These are phyloP conservation scores for Cerastoderma edule DNA, from an alignment of 2,888 invertebrate species.

Conservation along the genomic window DNA sequence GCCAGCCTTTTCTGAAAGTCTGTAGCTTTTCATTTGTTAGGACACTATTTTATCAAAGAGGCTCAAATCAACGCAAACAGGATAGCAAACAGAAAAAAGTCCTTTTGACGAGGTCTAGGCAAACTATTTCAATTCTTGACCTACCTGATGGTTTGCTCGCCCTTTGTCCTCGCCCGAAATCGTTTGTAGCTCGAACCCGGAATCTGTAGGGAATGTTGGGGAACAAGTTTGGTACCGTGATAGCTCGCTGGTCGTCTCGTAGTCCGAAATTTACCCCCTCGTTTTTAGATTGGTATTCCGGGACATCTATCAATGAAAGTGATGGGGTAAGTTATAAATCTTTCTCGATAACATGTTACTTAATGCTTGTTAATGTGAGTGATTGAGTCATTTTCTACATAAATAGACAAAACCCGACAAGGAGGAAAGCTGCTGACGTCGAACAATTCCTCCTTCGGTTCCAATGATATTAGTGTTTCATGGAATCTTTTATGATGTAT, in stretches of 20 bases:
- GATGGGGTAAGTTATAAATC: background rate
- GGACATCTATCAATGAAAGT: constrained; percentile 44
- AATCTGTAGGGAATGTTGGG: constrained; percentile 56
- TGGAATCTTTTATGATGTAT: no score
- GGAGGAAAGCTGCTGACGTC: no score
- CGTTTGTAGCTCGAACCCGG: constrained; percentile 53
- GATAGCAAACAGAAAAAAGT: background rate
- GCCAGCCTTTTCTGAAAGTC: no score
- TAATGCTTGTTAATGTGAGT: no score
- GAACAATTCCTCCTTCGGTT: no score
- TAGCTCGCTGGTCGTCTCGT: constrained; percentile 39
- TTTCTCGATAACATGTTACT: background rate
- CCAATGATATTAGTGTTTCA: no score
- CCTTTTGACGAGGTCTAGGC: no score
- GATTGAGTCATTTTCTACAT: no score
- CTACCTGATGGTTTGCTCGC: constrained; percentile 51
- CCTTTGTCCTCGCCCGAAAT: constrained; percentile 43
- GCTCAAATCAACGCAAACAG: background rate
- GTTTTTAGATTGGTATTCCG: constrained; percentile 27
- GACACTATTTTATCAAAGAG: background rate
- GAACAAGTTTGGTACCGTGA: constrained; percentile 35
- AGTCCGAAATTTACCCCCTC: constrained; percentile 30
- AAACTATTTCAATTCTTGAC: no score
- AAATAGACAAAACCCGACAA: no score
- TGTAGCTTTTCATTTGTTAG: no score